Percentiles rank a stretch among this genome's conserved stretches.
Conservation (phyloP, 2,113 vertebrate genomes). For the Grallaria varia region DNA sequence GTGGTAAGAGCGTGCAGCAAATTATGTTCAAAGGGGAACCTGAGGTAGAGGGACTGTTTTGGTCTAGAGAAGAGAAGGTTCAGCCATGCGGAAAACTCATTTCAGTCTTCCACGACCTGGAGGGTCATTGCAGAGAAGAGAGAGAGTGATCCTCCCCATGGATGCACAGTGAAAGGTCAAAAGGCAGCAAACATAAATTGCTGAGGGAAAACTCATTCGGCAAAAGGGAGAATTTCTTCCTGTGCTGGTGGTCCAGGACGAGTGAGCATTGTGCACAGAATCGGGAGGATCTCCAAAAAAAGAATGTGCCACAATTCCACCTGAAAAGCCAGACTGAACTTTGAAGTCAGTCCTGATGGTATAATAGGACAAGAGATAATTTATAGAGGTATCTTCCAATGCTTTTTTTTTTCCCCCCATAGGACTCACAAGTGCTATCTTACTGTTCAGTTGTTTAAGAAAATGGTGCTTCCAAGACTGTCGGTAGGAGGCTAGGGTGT, state of each 20-base stretch:
- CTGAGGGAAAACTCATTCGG: neutral
- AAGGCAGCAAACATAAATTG: neutral
- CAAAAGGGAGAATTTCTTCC: neutral
- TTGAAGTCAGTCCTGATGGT: neutral
- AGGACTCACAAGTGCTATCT: neutral
- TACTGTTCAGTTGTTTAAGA: neutral
- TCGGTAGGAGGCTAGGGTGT: neutral
- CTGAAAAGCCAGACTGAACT: neutral
- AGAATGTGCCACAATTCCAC: neutral
- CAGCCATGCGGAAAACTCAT: neutral
- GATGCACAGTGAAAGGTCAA: neutral
- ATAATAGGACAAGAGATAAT: neutral
- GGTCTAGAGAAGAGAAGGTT: neutral
- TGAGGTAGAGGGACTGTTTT: neutral
- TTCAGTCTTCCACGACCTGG: neutral
- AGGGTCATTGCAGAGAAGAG: neutral
- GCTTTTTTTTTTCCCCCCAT: neutral
- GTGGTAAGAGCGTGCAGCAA: neutral
- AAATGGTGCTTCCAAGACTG: neutral
- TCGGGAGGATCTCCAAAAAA: neutral
- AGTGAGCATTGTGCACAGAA: neutral
- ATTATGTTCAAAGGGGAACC: neutral
- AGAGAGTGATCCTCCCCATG: neutral
- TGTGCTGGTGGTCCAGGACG: rapidly evolving
- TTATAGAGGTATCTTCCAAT: neutral